phyloP scores from a whole-genome alignment of 2,888 invertebrate species.

The Octonoba sinensis region DNA sequence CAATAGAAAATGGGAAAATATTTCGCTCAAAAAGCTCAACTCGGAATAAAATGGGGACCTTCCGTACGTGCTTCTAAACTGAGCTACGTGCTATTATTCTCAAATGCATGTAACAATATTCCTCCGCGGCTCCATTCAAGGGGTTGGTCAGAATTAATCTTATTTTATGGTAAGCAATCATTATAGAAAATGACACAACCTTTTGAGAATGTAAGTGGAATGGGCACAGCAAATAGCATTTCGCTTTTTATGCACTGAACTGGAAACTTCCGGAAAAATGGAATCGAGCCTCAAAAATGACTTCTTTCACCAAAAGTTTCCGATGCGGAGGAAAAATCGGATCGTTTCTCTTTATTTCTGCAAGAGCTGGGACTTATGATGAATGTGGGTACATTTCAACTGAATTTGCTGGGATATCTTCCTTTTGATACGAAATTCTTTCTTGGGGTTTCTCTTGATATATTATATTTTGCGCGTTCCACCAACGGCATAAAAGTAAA shows the following conservation, averaged over 20 bases:
- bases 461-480: slow-evolving; percentile 27
- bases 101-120: no score
- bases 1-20: no score
- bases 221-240: slow-evolving; percentile 38
- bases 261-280: slow-evolving; percentile 18
- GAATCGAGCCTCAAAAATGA: slow-evolving; percentile 34
- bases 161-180: slow-evolving; percentile 7
- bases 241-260: neutral
- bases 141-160: slow-evolving; percentile 13
- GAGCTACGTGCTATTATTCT: no score
- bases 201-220: slow-evolving; percentile 12
- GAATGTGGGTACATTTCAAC: slow-evolving; percentile 44
- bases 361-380: slow-evolving; percentile 18
- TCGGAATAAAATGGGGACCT: no score
- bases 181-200: slow-evolving; percentile 26
- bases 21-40: no score
- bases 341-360: slow-evolving; percentile 16
- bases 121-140: no score
- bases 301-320: slow-evolving; percentile 40
- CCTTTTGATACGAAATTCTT: slow-evolving; percentile 45
- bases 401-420: slow-evolving; percentile 20
- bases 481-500: no score
- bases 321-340: slow-evolving; percentile 24
- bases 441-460: slow-evolving; percentile 37
- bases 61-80: no score